Evolutionary conservation across 1,140 invertebrate genomes (phyloP).

Genomic region (Rhopalosiphum padi): DNA sequence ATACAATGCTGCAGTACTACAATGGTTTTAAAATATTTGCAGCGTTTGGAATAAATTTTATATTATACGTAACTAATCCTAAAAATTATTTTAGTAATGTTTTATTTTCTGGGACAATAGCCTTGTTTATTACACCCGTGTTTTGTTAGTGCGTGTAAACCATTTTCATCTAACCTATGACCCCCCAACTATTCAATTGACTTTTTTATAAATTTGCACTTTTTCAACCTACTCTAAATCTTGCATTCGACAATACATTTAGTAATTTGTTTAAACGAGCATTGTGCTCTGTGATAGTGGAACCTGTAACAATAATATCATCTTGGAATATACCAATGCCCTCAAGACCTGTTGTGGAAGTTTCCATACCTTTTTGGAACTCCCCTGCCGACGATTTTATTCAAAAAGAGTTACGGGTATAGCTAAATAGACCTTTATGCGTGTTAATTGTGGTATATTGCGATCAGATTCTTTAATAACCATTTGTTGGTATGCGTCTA

Average conservation of each 20-base stretch:
- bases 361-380: too few species aligned
- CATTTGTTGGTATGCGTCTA: constrained; percentile 61
- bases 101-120: too few species aligned
- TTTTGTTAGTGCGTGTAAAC: too few species aligned
- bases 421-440: constrained; percentile 62
- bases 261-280: background rate
- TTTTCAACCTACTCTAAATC: background rate
- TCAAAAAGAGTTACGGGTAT: constrained; percentile 65
- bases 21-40: too few species aligned
- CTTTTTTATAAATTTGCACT: background rate
- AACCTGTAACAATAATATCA: constrained; percentile 61
- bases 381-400: constrained; percentile 64
- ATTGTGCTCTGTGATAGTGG: background rate
- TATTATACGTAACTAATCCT: too few species aligned
- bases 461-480: constrained; percentile 60
- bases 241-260: too few species aligned
- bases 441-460: constrained; percentile 62
- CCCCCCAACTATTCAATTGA: background rate
- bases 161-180: background rate
- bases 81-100: too few species aligned
- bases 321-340: constrained; percentile 60
- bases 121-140: too few species aligned
- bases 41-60: too few species aligned
- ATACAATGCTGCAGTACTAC: too few species aligned
- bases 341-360: too few species aligned